Conservation (phyloP, 2,113 vertebrate genomes). For the Paradoxurus hermaphroditus region DNA sequence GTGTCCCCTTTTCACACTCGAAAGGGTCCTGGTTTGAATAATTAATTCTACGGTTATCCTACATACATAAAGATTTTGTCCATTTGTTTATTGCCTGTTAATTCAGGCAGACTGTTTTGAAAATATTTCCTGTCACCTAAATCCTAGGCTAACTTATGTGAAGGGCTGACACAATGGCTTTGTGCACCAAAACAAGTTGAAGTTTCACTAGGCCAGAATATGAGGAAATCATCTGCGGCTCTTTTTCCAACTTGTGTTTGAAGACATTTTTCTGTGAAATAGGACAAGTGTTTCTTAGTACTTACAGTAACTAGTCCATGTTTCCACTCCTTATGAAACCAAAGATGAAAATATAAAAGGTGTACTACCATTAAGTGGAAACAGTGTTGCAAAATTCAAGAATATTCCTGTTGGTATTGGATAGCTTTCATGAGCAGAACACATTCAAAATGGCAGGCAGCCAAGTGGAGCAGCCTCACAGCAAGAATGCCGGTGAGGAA, state of each 20-base stretch:
- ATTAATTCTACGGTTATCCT: not conserved
- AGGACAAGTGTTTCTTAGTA: not conserved
- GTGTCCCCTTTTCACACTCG: not conserved
- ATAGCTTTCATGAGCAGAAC: not conserved
- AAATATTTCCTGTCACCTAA: not conserved
- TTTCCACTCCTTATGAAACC: not conserved
- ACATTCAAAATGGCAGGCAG: not conserved
- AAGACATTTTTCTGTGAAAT: not conserved
- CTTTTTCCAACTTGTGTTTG: not conserved
- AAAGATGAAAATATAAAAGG: not conserved
- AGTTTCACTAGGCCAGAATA: not conserved
- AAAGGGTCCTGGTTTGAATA: not conserved
- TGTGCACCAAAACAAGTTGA: not conserved
- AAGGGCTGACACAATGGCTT: not conserved
- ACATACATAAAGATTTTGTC: not conserved
- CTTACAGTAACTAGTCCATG: not conserved
- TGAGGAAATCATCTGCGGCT: not conserved
- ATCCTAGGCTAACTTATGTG: not conserved
- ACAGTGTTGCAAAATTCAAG: not conserved
- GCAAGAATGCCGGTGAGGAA: not conserved
- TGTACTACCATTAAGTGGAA: not conserved
- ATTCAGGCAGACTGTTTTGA: not conserved
- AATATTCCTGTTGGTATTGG: not conserved
- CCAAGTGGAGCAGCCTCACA: not conserved
- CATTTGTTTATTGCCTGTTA: not conserved